Base-by-base conservation (phyloP, 1,140 invertebrate species). In the Cataglyphis hispanica region DNA sequence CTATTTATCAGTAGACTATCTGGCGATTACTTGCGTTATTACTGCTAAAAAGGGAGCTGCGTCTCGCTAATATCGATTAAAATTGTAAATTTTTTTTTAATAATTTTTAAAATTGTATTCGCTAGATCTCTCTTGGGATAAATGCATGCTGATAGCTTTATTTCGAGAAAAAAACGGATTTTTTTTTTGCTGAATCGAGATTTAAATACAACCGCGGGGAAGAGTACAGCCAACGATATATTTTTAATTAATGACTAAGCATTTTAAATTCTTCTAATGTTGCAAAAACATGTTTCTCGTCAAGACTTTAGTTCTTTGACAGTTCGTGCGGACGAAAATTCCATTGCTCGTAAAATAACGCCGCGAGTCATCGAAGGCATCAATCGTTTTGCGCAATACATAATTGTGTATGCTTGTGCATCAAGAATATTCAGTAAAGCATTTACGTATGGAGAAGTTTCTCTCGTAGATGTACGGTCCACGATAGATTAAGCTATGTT, bases 11-110 rank as follows among this genome's bases (percentile, higher is more conserved):
- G 60, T 89, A 84, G 78, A 58, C 87, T 90, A 90, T 74, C 53
- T 90, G 85, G 85, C 80, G 87, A 43, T 87, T 89, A 89, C 74
- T 86, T 69, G 89, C 86, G 63, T 89, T 89, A 90, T 90, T 90
- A 88, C 89, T 89, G 87, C 89, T 90, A 90, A 87, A 87, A 83
- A 78, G 87, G 77, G 77, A 84, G 31, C 56, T 63, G 85, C 74
- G 46, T 50, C 69, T 83, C 75, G 53, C 75, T 88, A 72, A 31
- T 78, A 74, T 34, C 50, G 74, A 64, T 50, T 75, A 84, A 50
- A 50, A 76, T 76, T 40, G 43, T 66, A 64, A 64, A 75, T 13
- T 84, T 46, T 25, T 64, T 37, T 43, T 84, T 40, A n/a, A 80
- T 37, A 53, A 80, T 80, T 80, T 80, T 78, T 37, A 85, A 16